Evolutionary conservation across 2,797 vertebrate genomes (phyloP).

Genomic region (Anguilla obscura): DNA sequence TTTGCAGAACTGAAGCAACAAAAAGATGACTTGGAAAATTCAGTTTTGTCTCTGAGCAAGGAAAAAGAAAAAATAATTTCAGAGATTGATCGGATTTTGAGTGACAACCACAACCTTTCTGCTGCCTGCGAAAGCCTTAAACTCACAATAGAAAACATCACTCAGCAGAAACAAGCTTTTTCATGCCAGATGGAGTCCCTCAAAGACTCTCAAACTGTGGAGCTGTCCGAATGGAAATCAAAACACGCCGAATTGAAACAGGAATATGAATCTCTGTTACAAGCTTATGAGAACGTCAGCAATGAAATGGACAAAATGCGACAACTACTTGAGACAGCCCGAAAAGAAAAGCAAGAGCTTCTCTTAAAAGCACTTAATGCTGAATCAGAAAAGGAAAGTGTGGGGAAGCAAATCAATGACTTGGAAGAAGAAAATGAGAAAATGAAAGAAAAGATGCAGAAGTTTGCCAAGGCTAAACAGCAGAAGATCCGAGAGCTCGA

Average conservation of each 20-base stretch:
- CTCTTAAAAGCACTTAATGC: constrained; percentile 66
- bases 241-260: constrained; percentile 82
- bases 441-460: constrained; percentile 69
- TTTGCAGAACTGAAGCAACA: constrained; percentile 60
- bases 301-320: constrained; percentile 87
- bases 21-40: constrained; percentile 58
- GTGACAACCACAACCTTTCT: constrained; percentile 80
- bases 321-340: constrained; percentile 74
- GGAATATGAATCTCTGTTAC: constrained; percentile 85
- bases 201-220: constrained; percentile 84
- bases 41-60: constrained; percentile 30
- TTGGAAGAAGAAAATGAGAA: constrained; percentile 66
- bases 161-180: constrained; percentile 86
- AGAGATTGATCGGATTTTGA: constrained; percentile 66
- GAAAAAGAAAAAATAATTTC: constrained; percentile 65
- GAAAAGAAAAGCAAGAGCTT: constrained; percentile 80
- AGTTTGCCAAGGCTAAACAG: constrained; percentile 65
- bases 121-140: constrained; percentile 87
- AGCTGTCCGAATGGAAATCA: constrained; percentile 84
- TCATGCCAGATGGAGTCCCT: constrained; percentile 85
- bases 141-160: constrained; percentile 84
- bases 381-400: constrained; percentile 64
- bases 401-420: constrained; percentile 65
- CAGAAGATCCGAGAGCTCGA: constrained; percentile 69
- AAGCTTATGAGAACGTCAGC: constrained; percentile 85